Conservation (phyloP, 2,888 invertebrate genomes). For the Gastracanthus pulcherrimus region DNA sequence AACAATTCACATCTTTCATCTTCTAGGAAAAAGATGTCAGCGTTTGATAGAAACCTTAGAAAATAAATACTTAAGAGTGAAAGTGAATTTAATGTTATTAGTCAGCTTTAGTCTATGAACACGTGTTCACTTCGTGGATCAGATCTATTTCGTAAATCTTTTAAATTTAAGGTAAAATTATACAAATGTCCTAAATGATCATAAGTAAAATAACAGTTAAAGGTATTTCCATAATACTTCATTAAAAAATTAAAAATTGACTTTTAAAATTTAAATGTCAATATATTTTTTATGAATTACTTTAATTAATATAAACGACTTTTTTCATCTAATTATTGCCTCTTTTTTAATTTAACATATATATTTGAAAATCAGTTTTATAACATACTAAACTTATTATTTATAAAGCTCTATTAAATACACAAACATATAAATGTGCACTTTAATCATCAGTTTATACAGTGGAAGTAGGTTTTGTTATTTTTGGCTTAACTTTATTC, state of each 20-base stretch:
- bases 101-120: not conserved
- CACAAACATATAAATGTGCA: not conserved
- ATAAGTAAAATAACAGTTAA: too few species aligned
- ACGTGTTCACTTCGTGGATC: not conserved
- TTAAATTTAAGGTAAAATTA: too few species aligned
- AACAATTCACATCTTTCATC: not conserved
- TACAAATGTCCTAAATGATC: too few species aligned
- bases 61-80: not conserved
- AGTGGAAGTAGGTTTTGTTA: slow-evolving; percentile 18
- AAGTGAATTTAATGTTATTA: not conserved
- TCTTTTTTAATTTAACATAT: too few species aligned
- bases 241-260: too few species aligned
- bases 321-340: too few species aligned
- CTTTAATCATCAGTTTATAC: slow-evolving; percentile 8
- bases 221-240: too few species aligned
- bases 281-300: too few species aligned
- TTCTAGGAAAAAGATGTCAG: not conserved
- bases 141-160: not conserved
- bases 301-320: too few species aligned
- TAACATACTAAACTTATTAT: too few species aligned
- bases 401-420: not conserved
- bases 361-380: too few species aligned
- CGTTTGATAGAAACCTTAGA: not conserved
- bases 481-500: slow-evolving; percentile 4
- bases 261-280: too few species aligned